phyloP scores from a whole-genome alignment of 2,888 invertebrate genomes.

The Nebria brevicollis region DNA sequence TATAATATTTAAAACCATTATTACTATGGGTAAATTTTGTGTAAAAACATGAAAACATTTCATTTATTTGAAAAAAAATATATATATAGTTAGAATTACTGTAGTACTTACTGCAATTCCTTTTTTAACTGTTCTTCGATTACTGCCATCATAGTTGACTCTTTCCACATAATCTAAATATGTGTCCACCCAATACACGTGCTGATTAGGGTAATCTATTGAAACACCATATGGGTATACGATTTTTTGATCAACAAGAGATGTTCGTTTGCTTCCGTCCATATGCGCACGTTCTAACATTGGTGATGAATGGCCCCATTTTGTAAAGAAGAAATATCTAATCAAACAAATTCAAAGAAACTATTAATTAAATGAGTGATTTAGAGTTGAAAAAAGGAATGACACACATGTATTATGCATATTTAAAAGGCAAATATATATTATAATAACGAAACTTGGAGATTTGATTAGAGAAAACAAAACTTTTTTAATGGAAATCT shows the following conservation, averaged over 20 bases:
- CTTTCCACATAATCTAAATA: constrained; percentile 83
- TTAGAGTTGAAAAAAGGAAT: too few relatives aligned
- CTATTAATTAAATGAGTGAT: too few relatives aligned
- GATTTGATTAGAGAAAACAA: too few relatives aligned
- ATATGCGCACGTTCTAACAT: constrained; percentile 73
- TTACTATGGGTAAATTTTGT: too few relatives aligned
- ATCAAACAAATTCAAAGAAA: constrained; percentile 39
- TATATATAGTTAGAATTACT: too few relatives aligned
- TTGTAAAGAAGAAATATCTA: constrained; percentile 80
- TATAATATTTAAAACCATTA: too few relatives aligned
- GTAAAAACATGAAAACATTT: too few relatives aligned
- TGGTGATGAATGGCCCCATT: constrained; percentile 74
- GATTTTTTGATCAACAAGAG: constrained; percentile 74
- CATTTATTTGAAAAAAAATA: too few relatives aligned
- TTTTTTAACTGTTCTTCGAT: constrained; percentile 70
- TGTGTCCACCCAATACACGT: constrained; percentile 83
- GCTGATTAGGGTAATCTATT: constrained; percentile 75
- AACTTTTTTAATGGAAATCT: too few relatives aligned
- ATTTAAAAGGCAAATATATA: too few relatives aligned
- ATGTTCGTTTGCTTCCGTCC: constrained; percentile 70
- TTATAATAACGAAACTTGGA: too few relatives aligned
- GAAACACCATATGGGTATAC: constrained; percentile 81
- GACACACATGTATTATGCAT: too few relatives aligned
- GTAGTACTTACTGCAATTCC: constrained; percentile 62
- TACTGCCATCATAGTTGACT: constrained; percentile 78